Base-by-base conservation (phyloP, 2,888 invertebrate species). In the Drosophila tanythrix region DNA sequence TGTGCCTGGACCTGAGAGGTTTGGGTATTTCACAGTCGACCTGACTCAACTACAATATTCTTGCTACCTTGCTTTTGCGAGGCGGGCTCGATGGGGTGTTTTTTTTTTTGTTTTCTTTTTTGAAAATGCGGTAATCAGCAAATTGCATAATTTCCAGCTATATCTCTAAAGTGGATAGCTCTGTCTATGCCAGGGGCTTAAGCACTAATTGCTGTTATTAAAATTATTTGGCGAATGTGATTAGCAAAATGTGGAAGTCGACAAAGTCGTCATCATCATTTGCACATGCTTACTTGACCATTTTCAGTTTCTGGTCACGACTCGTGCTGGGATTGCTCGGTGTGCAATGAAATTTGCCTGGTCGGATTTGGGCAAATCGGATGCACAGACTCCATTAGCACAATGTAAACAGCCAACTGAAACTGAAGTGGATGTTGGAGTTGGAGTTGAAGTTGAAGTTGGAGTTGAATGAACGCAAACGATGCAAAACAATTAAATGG, bases 201-300 rank as follows among this genome's bases (percentile, higher is more conserved):
- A 81, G 33, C 76, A 61, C 62, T 83, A 81, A 81, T 79, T 79
- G 71, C 67, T 58, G 63, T 68, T 69, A 76, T 82, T 81, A 81
- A 81, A 64, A 71, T 27, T 64, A 61, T 77, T 83, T 75, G 79
- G 71, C 63, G 74, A 81, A 77, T 81, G 79, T 61, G 53, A 56
- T 70, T 59, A 65, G 40, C 56, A 55, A 57, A 71, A 58, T 62
- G 57, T 62, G 52, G 73, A 69, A 62, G 52, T 55, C 43, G 53
- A 40, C 52, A 46, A n/a, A 13, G 36, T 57, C 46, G 21, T 61
- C 69, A 62, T 65, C 29, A 48, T 38, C 62, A 51, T 60, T 70
- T 64, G 53, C 46, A 64, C 53, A 56, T 56, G 55, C n/a, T 67
- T 55, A 27, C 11, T 55, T 38, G 38, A 50, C 33, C 27, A 38